Evolutionary conservation across 2,888 invertebrate genomes (phyloP).

Genomic region (Drosophila lacicola): DNA sequence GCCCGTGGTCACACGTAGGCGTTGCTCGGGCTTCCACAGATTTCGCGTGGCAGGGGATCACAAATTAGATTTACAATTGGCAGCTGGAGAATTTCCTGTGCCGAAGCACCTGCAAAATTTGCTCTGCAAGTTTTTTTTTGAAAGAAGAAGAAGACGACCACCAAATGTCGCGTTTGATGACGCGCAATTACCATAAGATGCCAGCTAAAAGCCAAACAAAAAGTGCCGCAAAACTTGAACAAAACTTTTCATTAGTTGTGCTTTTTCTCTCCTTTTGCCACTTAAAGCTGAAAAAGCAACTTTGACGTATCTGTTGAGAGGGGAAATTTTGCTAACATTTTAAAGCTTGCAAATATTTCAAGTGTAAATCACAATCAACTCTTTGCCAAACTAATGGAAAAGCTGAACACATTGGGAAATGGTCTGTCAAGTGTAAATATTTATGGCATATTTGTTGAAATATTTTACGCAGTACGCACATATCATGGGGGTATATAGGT

Average conservation of each 20-base stretch:
- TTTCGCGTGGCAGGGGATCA: constrained; percentile 5
- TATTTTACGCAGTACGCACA: too few species aligned
- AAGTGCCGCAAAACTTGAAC: constrained; percentile 20
- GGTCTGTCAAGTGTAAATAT: too few species aligned
- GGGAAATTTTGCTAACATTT: constrained; percentile 4
- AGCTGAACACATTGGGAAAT: too few species aligned
- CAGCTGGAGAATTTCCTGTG: neutral
- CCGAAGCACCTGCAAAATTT: constrained; percentile 9
- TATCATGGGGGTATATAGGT: neutral
- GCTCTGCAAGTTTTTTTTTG: neutral
- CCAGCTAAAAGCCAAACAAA: constrained; percentile 39
- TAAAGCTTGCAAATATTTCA: neutral
- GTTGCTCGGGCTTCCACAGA: constrained; percentile 19
- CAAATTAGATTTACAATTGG: constrained; percentile 65
- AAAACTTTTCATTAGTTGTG: constrained; percentile 19
- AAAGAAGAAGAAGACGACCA: constrained; percentile 10
- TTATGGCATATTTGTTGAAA: too few species aligned
- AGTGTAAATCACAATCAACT: too few species aligned
- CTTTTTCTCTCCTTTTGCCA: neutral
- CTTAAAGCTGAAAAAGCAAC: constrained; percentile 9
- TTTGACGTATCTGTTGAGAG: constrained; percentile 16
- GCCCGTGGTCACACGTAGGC: constrained; percentile 6
- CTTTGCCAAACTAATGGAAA: too few species aligned
- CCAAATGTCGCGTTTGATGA: constrained; percentile 35
- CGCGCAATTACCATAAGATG: constrained; percentile 35